A percentile compares a stretch with the other conserved stretches of the same genome.
Evolutionary conservation across 1,140 invertebrate species (phyloP).

Genomic region (Drosophila orosa): DNA sequence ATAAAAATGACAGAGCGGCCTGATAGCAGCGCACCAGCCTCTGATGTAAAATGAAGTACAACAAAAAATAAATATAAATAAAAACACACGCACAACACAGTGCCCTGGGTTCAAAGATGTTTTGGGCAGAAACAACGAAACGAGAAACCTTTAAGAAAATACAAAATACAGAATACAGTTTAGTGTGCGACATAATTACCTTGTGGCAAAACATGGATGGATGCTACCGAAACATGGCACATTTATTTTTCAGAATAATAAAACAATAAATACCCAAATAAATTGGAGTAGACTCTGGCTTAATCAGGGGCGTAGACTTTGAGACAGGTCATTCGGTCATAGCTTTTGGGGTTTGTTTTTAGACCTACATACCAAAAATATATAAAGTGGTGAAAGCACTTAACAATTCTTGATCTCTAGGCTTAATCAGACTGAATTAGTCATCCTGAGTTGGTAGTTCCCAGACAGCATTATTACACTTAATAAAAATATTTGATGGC

Average conservation of each 20-base stretch:
- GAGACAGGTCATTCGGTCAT: slow-evolving; percentile 3
- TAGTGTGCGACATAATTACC: slow-evolving; percentile 67
- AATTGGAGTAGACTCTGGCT: slow-evolving; percentile 44
- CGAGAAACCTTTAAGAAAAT: slow-evolving; percentile 33
- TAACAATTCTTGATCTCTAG: slow-evolving; percentile 4
- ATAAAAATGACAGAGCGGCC: slow-evolving; percentile 61
- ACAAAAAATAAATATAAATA: background rate
- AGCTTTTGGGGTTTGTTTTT: background rate
- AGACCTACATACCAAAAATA: background rate
- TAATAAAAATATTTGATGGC: background rate
- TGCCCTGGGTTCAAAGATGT: slow-evolving; percentile 74
- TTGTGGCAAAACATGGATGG: slow-evolving; percentile 66
- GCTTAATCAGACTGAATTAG: background rate
- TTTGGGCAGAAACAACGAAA: slow-evolving; percentile 26
- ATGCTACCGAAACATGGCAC: slow-evolving; percentile 66
- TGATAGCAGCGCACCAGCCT: slow-evolving; percentile 46
- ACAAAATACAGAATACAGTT: slow-evolving; percentile 41
- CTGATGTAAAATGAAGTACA: slow-evolving; percentile 27
- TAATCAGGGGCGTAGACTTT: slow-evolving; percentile 44
- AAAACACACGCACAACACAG: slow-evolving; percentile 27
- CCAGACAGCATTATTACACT: background rate
- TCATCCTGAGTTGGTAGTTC: background rate
- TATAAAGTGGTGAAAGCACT: slow-evolving; percentile 11
- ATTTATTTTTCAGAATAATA: slow-evolving; percentile 28
- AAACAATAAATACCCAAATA: slow-evolving; percentile 55